Base-by-base conservation (phyloP, 2,113 vertebrate genomes). In the Scophthalmus maximus region DNA sequence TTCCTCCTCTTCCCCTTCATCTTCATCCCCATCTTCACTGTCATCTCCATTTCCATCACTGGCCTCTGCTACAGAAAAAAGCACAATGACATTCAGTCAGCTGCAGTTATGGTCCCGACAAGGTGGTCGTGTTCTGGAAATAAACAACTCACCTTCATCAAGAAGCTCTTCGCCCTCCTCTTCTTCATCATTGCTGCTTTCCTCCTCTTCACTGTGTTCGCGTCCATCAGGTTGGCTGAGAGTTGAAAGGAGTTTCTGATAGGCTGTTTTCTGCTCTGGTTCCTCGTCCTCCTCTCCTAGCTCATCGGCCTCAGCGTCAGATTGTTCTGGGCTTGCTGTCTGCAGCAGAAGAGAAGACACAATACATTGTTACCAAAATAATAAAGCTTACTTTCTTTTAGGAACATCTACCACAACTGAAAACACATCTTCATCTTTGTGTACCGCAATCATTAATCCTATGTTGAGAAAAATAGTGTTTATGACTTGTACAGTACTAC, bases 211-310 rank as follows among this genome's bases (percentile, higher is more conserved):
- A 1, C 94, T 93, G 1, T 90, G 89, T 3, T 90, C 90, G 0
- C 95, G 88, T 44, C 90, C 74, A 3, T 91, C 82, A 0, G 82
- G 75, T 49, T 85, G 86, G 73, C 87, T 94, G 42, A 99, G 88
- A 0, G 95, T 96, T 61, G 95, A 95, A n/a, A 98, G 93, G n/a
- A 99, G 94, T 50, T 92, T 95, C 69, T 96, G 94, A 79, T 98
- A 99, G 2, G 95, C 95, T 23, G 95, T 95, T 57, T 92, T 64
- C 5, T 93, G 93, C 27, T 97, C 94, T 38, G 88, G 87, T 73
- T 95, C 96, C n/a, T 59, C 56, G 3, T 96, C 96, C 8, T 72
- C 77, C 0, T 65, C 53, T 6, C 36, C 95, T 0, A 95, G 93
- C 0, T 92, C 91, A 58, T 96, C 95, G 0, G 86, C 93, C 53